Conservation (phyloP, 2,888 invertebrate genomes). For the Eupsilia transversa region DNA sequence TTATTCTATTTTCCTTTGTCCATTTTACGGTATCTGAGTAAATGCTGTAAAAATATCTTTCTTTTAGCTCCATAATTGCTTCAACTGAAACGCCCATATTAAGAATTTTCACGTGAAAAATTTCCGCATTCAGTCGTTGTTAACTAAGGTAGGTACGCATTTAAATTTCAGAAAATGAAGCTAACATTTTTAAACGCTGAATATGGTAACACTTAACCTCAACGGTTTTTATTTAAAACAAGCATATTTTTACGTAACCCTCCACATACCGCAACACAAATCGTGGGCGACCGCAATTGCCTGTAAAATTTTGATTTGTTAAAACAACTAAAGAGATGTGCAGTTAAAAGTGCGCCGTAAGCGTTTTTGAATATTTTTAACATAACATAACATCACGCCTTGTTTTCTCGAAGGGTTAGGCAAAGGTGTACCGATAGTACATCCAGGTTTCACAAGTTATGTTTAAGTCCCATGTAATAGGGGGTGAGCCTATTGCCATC, state of each 20-base stretch:
- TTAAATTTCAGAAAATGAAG: constrained; percentile 58
- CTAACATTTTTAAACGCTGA: constrained; percentile 54
- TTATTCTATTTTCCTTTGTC: constrained; percentile 66
- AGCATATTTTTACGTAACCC: constrained; percentile 34
- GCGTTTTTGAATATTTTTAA: constrained; percentile 19
- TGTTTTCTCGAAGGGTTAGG: neutral
- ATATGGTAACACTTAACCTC: constrained; percentile 41
- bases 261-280: constrained; percentile 34
- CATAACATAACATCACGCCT: neutral
- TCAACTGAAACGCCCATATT: constrained; percentile 28
- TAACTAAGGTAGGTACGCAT: constrained; percentile 46
- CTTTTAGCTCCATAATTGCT: constrained; percentile 51
- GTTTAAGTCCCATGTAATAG: neutral
- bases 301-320: constrained; percentile 40
- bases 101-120: constrained; percentile 34
- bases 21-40: constrained; percentile 52
- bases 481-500: neutral
- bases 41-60: constrained; percentile 52
- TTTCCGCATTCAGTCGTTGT: constrained; percentile 16
- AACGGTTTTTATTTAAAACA: constrained; percentile 12
- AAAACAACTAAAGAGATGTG: constrained; percentile 21
- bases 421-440: neutral
- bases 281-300: constrained; percentile 28
- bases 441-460: neutral
- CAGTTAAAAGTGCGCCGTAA: constrained; percentile 6